Conservation (phyloP, 2,888 invertebrate genomes). For the Dolichopus griseipennis region DNA sequence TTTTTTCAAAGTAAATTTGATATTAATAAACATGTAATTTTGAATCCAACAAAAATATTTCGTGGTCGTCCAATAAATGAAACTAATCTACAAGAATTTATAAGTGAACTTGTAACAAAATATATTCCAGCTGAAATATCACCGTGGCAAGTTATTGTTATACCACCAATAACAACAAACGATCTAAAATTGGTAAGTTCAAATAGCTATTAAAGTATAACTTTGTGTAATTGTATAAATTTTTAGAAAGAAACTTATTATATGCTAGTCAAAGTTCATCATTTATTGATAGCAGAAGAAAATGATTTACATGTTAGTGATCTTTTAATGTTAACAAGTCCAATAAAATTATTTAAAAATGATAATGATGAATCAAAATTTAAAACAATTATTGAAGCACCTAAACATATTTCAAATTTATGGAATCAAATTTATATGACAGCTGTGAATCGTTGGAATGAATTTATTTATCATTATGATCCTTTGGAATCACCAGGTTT, state of each 20-base stretch:
- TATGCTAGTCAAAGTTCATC: slow-evolving; percentile 64
- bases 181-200: slow-evolving; percentile 13
- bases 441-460: slow-evolving; percentile 68
- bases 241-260: slow-evolving; percentile 48
- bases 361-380: slow-evolving; percentile 35
- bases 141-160: slow-evolving; percentile 73
- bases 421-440: slow-evolving; percentile 59
- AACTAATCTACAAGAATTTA: slow-evolving; percentile 67
- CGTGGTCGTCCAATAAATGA: slow-evolving; percentile 63
- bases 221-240: neutral
- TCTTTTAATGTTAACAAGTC: slow-evolving; percentile 52
- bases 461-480: slow-evolving; percentile 68
- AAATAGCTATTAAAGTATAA: slow-evolving; percentile 20
- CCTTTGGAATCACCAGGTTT: slow-evolving; percentile 57
- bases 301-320: slow-evolving; percentile 64
- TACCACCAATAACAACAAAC: slow-evolving; percentile 44
- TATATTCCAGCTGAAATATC: slow-evolving; percentile 62
- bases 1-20: slow-evolving; percentile 34
- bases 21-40: slow-evolving; percentile 49
- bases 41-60: slow-evolving; percentile 44
- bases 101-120: slow-evolving; percentile 68
- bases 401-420: slow-evolving; percentile 56
- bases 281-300: slow-evolving; percentile 63
- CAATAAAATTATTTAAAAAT: slow-evolving; percentile 18
- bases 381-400: slow-evolving; percentile 50